Evolutionary conservation across 2,113 vertebrate species (phyloP).

Genomic region (Saguinus imperator): DNA sequence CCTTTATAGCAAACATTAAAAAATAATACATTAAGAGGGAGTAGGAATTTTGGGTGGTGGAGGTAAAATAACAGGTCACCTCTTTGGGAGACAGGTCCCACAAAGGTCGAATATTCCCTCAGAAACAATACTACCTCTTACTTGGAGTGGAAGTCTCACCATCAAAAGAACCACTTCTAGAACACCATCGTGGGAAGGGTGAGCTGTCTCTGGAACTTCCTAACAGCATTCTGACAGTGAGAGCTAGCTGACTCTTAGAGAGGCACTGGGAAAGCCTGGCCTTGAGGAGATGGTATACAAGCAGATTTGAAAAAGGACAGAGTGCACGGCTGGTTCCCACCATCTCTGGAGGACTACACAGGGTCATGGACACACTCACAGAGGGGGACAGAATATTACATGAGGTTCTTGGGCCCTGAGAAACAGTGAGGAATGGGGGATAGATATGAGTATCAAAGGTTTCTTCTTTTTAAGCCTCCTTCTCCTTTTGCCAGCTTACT

Average conservation of each 20-base stretch:
- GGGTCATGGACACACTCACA: not conserved
- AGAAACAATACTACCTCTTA: not conserved
- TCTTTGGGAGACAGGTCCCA: not conserved
- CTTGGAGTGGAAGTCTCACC: conserved; percentile 7
- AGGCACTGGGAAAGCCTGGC: not conserved
- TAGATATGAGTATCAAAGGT: not conserved
- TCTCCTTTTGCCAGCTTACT: not conserved
- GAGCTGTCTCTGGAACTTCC: not conserved
- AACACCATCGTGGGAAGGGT: not conserved
- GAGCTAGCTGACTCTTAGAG: not conserved
- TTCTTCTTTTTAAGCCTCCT: not conserved
- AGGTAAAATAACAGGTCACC: not conserved
- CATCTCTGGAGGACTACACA: not conserved
- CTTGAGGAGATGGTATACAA: not conserved
- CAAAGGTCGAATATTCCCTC: not conserved
- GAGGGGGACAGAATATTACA: not conserved
- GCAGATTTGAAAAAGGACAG: not conserved
- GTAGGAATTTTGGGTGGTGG: not conserved
- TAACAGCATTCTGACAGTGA: not conserved
- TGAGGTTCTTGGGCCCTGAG: not conserved
- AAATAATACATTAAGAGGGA: not conserved
- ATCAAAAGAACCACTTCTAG: conserved; percentile 16
- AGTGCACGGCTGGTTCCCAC: not conserved
- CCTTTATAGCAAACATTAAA: not conserved
- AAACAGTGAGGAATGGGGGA: not conserved